A percentile compares a stretch with the other conserved stretches of the same genome.
Conservation (phyloP, 2,888 invertebrate species). For the Ferrisia virgata region DNA sequence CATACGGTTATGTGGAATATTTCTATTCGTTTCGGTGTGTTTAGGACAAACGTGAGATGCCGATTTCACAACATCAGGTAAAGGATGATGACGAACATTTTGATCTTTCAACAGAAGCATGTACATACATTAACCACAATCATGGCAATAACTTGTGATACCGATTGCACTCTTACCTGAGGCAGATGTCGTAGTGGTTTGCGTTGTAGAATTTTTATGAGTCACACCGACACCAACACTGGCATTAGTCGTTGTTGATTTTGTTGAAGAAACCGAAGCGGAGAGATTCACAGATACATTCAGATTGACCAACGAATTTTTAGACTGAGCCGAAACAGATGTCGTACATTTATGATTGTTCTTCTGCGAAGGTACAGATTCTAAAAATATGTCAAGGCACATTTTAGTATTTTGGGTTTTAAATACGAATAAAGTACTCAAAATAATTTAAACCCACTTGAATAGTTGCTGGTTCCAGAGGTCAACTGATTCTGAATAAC, state of each 20-base stretch:
- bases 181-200: neutral
- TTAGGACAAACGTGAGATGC: conserved; percentile 44
- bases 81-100: conserved; percentile 40
- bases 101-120: neutral
- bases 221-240: neutral
- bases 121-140: neutral
- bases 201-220: conserved; percentile 37
- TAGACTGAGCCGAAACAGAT: neutral
- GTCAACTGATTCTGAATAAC: neutral
- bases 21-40: conserved; percentile 21
- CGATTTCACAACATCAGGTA: conserved; percentile 50
- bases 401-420: too few relatives aligned
- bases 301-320: neutral
- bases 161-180: neutral
- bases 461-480: neutral
- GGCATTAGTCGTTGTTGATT: neutral
- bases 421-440: neutral
- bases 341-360: neutral
- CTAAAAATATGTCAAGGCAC: neutral
- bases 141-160: too few relatives aligned
- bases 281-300: neutral
- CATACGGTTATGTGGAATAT: conserved; percentile 3
- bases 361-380: neutral
- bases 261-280: neutral
- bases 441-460: neutral